Percentiles rank a stretch among this genome's conserved stretches.
Conservation (phyloP, 2,888 invertebrate genomes). For the Allophyes oxyacanthae region DNA sequence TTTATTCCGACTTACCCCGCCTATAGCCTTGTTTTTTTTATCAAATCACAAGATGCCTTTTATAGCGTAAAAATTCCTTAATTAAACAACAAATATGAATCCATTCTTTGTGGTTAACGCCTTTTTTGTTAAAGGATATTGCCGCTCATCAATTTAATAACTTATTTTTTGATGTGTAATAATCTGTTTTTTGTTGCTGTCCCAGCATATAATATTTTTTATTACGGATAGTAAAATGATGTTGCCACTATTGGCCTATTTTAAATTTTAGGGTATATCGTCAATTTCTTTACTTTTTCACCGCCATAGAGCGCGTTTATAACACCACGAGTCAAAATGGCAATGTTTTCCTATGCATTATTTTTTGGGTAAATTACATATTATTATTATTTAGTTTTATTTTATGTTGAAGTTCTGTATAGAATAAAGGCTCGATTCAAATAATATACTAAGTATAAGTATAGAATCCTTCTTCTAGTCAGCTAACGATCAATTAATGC, state of each 20-base stretch:
- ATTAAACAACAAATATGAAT: conserved; percentile 84
- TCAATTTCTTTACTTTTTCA: conserved; percentile 16
- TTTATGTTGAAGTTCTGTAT: too few relatives aligned
- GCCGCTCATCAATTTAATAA: conserved; percentile 85
- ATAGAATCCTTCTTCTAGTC: too few relatives aligned
- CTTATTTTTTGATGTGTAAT: conserved; percentile 74
- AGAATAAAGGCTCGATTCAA: too few relatives aligned
- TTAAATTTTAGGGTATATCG: conserved; percentile 14
- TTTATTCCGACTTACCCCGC: conserved; percentile 61
- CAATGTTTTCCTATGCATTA: too few relatives aligned
- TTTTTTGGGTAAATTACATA: too few relatives aligned
- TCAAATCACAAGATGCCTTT: conserved; percentile 72
- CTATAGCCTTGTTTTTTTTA: conserved; percentile 50
- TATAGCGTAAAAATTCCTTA: conserved; percentile 84
- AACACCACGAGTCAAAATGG: too few relatives aligned
- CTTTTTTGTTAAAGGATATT: conserved; percentile 79
- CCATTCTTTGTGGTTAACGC: conserved; percentile 81
- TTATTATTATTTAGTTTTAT: too few relatives aligned
- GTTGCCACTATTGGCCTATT: conserved; percentile 33
- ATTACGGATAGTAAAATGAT: conserved; percentile 41
- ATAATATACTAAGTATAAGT: too few relatives aligned
- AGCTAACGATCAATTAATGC: too few relatives aligned
- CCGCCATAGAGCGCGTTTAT: background rate
- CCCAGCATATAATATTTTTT: conserved; percentile 49
- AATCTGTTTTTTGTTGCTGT: conserved; percentile 68